A percentile compares a stretch with the other conserved stretches of the same genome.
phyloP scores from a whole-genome alignment of 2,797 vertebrate species.

The Pangasius sanitwongsei region DNA sequence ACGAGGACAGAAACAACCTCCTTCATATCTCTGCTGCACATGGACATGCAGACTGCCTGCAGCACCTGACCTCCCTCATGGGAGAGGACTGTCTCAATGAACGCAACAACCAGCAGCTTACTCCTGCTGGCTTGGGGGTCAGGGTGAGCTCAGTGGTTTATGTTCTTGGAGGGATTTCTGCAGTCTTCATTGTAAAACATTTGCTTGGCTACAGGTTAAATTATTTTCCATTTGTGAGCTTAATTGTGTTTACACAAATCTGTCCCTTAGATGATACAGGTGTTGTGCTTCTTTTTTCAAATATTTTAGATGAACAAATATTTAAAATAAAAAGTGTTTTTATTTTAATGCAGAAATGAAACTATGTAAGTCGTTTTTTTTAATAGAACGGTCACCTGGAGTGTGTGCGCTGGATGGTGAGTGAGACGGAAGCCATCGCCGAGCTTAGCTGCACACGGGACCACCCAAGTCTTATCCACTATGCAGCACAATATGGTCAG shows the following conservation, averaged over 20 bases:
- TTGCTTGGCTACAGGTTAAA: not conserved
- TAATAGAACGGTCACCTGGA: constrained; percentile 91
- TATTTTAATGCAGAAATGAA: not conserved
- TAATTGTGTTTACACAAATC: not conserved
- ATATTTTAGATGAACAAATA: not conserved
- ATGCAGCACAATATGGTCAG: constrained; percentile 92
- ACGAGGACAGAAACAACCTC: constrained; percentile 91
- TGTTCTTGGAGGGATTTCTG: constrained; percentile 1
- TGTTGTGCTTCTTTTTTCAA: not conserved
- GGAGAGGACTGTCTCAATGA: constrained; percentile 95
- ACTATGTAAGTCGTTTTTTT: not conserved
- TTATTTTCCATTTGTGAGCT: not conserved
- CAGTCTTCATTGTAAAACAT: not conserved
- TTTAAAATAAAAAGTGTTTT: not conserved
- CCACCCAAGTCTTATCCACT: constrained; percentile 95
- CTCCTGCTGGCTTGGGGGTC: constrained; percentile 92
- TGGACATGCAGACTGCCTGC: constrained; percentile 92
- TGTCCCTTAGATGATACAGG: not conserved
- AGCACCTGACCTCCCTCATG: constrained; percentile 97
- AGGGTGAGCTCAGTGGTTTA: constrained; percentile 76
- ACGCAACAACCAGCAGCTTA: constrained; percentile 87
- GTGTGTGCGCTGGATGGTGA: constrained; percentile 98
- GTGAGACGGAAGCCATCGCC: constrained; percentile 96
- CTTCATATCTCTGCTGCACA: constrained; percentile 88
- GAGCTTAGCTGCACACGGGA: constrained; percentile 95